These are phyloP conservation scores for Elanus axillaris DNA, from an alignment of 2,113 vertebrate genomes.

Conservation along the genomic window DNA sequence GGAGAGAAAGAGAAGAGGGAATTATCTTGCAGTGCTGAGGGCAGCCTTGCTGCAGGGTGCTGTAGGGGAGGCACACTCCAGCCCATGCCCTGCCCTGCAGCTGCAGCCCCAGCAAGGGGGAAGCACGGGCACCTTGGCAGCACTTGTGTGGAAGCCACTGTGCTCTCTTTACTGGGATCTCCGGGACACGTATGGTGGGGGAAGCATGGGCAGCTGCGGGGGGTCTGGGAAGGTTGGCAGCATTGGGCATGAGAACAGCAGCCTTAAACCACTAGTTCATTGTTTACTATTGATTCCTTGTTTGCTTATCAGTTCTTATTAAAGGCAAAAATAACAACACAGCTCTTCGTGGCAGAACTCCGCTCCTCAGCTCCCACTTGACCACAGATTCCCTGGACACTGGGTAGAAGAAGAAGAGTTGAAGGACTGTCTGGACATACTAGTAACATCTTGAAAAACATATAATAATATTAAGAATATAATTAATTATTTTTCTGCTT, in stretches of 20 bases:
- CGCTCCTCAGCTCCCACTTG: neutral
- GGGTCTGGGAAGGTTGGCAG: neutral
- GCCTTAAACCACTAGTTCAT: neutral
- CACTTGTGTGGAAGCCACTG: fast-evolving
- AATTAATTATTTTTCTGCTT: neutral
- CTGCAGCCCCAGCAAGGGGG: neutral
- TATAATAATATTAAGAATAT: neutral
- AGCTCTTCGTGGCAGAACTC: neutral
- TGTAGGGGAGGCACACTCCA: neutral
- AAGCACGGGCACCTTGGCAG: neutral
- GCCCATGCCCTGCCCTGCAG: neutral
- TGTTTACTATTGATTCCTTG: neutral
- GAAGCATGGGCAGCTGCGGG: neutral
- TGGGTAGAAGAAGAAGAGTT: neutral
- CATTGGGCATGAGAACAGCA: neutral
- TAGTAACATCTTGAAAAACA: neutral
- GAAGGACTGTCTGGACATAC: neutral
- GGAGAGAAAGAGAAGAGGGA: neutral
- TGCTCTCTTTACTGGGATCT: fast-evolving
- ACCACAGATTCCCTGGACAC: neutral
- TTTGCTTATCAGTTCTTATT: neutral
- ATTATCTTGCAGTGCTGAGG: neutral
- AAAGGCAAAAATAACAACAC: neutral
- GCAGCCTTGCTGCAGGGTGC: neutral
- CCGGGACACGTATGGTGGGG: fast-evolving